Base-by-base conservation (phyloP, 2,797 vertebrate genomes). In the Pelodytes ibericus region DNA sequence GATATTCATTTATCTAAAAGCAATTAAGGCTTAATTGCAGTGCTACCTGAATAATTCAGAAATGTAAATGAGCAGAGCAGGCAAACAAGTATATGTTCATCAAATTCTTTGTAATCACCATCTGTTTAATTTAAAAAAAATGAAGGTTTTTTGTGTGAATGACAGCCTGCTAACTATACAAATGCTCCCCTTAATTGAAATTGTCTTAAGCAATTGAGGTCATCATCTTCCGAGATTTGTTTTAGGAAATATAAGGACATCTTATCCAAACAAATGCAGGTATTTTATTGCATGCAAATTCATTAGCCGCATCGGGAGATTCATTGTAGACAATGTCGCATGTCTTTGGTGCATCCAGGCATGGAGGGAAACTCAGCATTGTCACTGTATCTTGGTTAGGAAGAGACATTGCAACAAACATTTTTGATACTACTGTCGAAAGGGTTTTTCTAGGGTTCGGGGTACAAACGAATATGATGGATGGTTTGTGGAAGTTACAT, bases 51-150 rank as follows among this genome's bases (percentile, higher is more conserved):
- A 89, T 90, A 87, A 90, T 88, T 90, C 86, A 88, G 80, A 87
- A 88, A 90, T 89, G 85, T 77, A 91, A 90, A 90, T 91, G 80
- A 88, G 81, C 72, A 74, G 71, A 86, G 84, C 82, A 83, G 85
- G 82, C 85, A 89, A 89, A 87, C 81, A 87, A 86, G 81, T 89
- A 82, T 84, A 72, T 85, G 82, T 86, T 89, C 87, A 90, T 89
- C 89, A 90, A 90, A 87, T 90, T 85, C 83, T 89, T 89, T 89
- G 81, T 89, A 90, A 88, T 88, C 83, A 81, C 85, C 86, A 90
- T 90, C 88, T 91, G 85, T 87, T 92, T 90, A 89, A 90, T 88
- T 90, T n/a, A 87, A 86, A 89, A 72, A 87, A 89, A 88, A 86
- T 84, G 83, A 84, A n/a, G n/a, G 80, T 88, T 89, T 89, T 86